Evolutionary conservation across 2,797 vertebrate species (phyloP).

Genomic region (Crypturellus tataupa): DNA sequence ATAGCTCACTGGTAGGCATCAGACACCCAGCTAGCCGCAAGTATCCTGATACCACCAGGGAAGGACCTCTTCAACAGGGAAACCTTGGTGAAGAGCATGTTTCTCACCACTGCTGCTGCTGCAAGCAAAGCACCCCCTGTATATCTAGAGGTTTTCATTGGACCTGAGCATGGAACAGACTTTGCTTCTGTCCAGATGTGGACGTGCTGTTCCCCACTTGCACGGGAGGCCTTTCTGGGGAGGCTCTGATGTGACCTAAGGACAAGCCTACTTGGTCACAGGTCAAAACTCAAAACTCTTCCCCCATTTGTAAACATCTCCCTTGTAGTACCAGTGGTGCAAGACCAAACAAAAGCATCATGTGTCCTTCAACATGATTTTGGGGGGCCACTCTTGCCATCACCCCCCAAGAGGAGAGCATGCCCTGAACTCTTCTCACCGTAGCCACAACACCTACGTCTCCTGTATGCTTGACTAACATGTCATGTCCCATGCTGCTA

Average conservation of each 20-base stretch:
- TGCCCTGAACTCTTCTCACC: background rate
- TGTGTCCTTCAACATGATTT: rapidly evolving
- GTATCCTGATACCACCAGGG: background rate
- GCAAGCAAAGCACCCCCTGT: background rate
- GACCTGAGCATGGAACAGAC: too few species aligned
- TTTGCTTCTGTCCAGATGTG: too few species aligned
- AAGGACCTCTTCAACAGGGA: background rate
- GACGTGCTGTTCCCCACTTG: background rate
- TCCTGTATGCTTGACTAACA: background rate
- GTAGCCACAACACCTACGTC: background rate
- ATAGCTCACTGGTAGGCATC: background rate
- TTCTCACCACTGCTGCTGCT: background rate
- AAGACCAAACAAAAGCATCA: too few species aligned
- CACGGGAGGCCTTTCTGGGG: background rate
- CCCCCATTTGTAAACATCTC: background rate
- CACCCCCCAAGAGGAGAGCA: rapidly evolving
- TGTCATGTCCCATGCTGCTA: background rate
- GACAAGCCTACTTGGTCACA: background rate
- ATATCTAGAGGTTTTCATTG: too few species aligned
- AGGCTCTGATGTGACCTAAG: background rate
- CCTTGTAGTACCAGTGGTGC: background rate
- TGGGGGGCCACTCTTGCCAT: background rate
- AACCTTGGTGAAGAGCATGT: background rate
- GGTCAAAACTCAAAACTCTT: background rate
- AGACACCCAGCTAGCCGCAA: background rate